A percentile compares a stretch with the other conserved stretches of the same genome.
Conservation (phyloP, 2,113 vertebrate species). For the Anser cygnoides region DNA sequence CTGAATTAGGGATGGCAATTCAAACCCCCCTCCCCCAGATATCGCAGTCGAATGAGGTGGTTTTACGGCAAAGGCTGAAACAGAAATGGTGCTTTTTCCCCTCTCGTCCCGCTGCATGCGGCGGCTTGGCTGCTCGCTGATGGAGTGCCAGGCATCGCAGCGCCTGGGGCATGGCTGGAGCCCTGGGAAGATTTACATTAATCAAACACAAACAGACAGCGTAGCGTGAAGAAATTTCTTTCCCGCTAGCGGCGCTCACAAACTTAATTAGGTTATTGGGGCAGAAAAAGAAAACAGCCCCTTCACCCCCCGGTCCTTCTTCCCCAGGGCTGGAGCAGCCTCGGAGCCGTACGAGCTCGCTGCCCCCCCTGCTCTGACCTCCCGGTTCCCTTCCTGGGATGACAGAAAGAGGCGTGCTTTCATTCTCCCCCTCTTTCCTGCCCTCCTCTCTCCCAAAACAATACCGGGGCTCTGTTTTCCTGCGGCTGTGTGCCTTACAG, state of each 20-base stretch:
- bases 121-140: constrained; percentile 29
- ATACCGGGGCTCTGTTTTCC: not conserved
- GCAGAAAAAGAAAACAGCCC: constrained; percentile 76
- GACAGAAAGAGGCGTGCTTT: not conserved
- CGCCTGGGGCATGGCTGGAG: constrained; percentile 66
- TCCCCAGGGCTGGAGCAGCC: not conserved
- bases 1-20: not conserved
- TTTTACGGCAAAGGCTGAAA: constrained; percentile 11
- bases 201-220: constrained; percentile 78
- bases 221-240: constrained; percentile 81
- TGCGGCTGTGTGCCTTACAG: not conserved
- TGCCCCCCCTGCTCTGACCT: not conserved
- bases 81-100: not conserved
- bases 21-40: not conserved
- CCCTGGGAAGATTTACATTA: constrained; percentile 73
- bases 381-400: not conserved
- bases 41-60: not conserved
- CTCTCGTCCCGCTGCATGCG: not conserved
- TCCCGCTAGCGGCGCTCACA: constrained; percentile 64
- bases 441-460: not conserved
- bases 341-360: rapidly evolving
- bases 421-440: not conserved
- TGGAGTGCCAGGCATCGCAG: constrained; percentile 16
- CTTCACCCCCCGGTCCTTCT: constrained; percentile 15
- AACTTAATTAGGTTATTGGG: constrained; percentile 77